Base-by-base conservation (phyloP, 2,113 vertebrate genomes). In the Pollimyrus isidori region DNA sequence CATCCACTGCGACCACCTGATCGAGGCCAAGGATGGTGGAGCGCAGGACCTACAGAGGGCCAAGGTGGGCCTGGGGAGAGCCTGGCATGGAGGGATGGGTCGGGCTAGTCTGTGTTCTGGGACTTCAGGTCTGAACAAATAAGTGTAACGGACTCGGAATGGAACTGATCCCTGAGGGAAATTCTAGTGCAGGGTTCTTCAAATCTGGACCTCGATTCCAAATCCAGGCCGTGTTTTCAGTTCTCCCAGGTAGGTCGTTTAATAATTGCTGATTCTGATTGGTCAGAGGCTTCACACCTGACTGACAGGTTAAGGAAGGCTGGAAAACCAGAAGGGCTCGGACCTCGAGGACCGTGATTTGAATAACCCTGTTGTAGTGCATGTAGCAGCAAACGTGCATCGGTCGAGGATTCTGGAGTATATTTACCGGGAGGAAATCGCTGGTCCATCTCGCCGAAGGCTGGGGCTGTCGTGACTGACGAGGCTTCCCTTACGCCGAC, bases 1-100 rank as follows among this genome's bases (percentile, higher is more conserved):
- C 89, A 99, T 99, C 93, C 98, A 99, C 94, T 99, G 98, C 88
- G 98, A 99, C 92, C 98, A 99, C 92, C 95, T 99, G 93, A 99
- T 99, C 0, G 98, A 99, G 94, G 98, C 98, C 89, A 98, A 99
- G 95, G 52, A 58, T 0, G 98, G 98, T 39, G 98, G 98, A 1
- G 95, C 92, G 0, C 94, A 97, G 84, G 98, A 99, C 94, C 95
- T 99, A 86, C 96, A 95, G 45, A 95, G 96, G 92, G 98, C 98
- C 86, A 99, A 99, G 97, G 98, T 99, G 87, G 35, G 80, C 15
- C 7, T 48, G 80, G 53, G 53, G 19, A 42, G 88, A n/a, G 23
- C 21, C 52, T 13, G 73, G 13, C 4, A 80, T 7, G 42, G 21
- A 17, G 73, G 73, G 35, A 3, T 62, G 56, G 56, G 56, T 62